Percentiles rank a stretch among this genome's conserved stretches.
Conservation (phyloP, 2,888 invertebrate species). For the Agelastica alni region DNA sequence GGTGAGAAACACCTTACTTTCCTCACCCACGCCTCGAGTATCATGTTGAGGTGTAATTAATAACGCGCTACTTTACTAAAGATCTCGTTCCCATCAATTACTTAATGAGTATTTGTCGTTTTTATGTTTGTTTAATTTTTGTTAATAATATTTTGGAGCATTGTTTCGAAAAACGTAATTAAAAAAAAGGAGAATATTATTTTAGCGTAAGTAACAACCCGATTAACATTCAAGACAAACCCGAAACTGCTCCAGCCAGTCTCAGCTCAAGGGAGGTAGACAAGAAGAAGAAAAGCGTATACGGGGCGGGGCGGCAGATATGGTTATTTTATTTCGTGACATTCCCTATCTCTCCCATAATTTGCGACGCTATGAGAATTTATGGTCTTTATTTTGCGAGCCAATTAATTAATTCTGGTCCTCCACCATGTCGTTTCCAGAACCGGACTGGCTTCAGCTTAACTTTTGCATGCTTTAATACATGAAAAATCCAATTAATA, state of each 20-base stretch:
- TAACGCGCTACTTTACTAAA: neutral
- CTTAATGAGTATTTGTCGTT: too few species aligned
- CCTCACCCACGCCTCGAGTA: constrained; percentile 35
- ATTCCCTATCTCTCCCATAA: constrained; percentile 58
- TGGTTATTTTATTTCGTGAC: constrained; percentile 59
- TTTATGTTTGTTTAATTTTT: too few species aligned
- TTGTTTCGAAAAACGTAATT: too few species aligned
- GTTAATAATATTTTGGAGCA: too few species aligned
- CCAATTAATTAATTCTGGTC: constrained; percentile 59
- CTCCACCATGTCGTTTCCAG: constrained; percentile 49
- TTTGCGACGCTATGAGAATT: constrained; percentile 59
- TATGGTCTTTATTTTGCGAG: constrained; percentile 60
- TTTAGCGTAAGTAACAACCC: neutral
- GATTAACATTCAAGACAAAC: constrained; percentile 27
- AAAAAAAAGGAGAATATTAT: neutral
- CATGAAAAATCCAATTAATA: too few species aligned
- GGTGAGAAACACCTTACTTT: constrained; percentile 34
- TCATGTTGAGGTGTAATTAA: constrained; percentile 19
- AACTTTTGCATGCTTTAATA: too few species aligned
- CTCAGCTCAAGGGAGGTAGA: constrained; percentile 16
- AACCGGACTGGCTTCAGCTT: neutral
- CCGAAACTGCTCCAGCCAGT: constrained; percentile 14
- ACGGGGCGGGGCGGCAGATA: constrained; percentile 49
- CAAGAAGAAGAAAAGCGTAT: constrained; percentile 17
- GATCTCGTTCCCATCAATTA: too few species aligned